phyloP scores from a whole-genome alignment of 1,140 invertebrate genomes.

The Daktulosphaira vitifoliae region DNA sequence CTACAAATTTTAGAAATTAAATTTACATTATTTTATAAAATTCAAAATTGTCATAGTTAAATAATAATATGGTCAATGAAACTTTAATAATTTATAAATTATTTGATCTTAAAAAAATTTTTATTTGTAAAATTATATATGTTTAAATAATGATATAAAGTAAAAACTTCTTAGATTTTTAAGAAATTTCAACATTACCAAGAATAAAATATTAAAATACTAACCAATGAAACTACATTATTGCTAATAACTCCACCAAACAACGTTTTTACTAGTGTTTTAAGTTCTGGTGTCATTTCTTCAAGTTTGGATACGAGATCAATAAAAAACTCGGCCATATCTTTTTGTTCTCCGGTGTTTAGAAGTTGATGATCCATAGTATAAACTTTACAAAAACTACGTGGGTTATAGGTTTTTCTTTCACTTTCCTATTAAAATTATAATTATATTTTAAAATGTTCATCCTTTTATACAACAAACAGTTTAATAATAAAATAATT shows the following conservation, averaged over 20 bases:
- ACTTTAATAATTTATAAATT: slow-evolving; percentile 16
- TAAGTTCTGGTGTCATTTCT: slow-evolving; percentile 87
- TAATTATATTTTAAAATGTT: slow-evolving; percentile 5
- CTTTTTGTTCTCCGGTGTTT: slow-evolving; percentile 94
- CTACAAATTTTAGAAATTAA: too few species aligned
- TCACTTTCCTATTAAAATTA: slow-evolving; percentile 66
- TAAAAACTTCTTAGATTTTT: too few species aligned
- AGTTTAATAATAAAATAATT: too few species aligned
- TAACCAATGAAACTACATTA: slow-evolving; percentile 80
- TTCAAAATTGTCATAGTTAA: too few species aligned
- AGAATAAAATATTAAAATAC: slow-evolving; percentile 39
- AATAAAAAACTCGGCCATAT: slow-evolving; percentile 97
- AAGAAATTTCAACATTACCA: too few species aligned
- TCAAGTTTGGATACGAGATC: slow-evolving; percentile 91
- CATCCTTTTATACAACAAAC: too few species aligned
- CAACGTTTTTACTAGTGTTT: slow-evolving; percentile 78
- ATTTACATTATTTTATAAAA: too few species aligned
- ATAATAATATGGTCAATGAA: too few species aligned
- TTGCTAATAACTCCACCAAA: slow-evolving; percentile 90
- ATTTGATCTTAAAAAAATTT: not conserved
- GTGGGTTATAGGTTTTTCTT: slow-evolving; percentile 87
- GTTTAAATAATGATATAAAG: too few species aligned
- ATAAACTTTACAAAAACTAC: slow-evolving; percentile 91
- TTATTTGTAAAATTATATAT: not conserved
- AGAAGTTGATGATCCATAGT: slow-evolving; percentile 93